Evolutionary conservation across 2,888 invertebrate species (phyloP).

Genomic region (Terebella lapidaria): DNA sequence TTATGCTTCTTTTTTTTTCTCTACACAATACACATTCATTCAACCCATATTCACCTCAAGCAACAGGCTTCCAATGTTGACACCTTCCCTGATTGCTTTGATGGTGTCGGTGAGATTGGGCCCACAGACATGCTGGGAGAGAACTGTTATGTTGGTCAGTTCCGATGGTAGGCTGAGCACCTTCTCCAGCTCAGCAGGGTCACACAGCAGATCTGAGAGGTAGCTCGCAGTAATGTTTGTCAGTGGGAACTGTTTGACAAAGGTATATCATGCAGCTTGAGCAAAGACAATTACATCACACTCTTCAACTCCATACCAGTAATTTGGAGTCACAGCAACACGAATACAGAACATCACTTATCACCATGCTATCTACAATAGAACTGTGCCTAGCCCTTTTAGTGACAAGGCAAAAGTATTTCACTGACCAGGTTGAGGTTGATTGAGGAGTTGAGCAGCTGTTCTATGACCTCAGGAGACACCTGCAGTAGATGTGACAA

Average conservation of each 20-base stretch:
- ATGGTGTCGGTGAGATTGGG: conserved; percentile 29
- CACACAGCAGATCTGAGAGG: conserved; percentile 17
- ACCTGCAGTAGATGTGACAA: not conserved
- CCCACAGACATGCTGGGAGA: conserved; percentile 31
- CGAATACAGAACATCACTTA: too few relatives aligned
- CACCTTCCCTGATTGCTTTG: conserved; percentile 26
- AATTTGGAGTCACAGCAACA: too few relatives aligned
- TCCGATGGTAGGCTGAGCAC: conserved; percentile 16
- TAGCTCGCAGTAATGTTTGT: not conserved
- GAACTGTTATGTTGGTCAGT: conserved; percentile 19
- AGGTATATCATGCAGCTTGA: too few relatives aligned
- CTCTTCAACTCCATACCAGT: too few relatives aligned
- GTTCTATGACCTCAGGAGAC: conserved; percentile 1
- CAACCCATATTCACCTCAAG: too few relatives aligned
- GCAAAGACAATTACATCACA: too few relatives aligned
- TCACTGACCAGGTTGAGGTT: conserved; percentile 1
- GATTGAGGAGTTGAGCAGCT: not conserved
- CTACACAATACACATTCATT: too few relatives aligned
- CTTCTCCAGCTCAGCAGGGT: conserved; percentile 14
- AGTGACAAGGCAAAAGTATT: not conserved
- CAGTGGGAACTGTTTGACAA: not conserved
- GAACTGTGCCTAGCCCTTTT: too few relatives aligned
- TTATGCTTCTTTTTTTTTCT: too few relatives aligned
- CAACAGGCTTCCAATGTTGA: conserved; percentile 34
- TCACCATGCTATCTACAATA: too few relatives aligned